Base-by-base conservation (phyloP, 2,888 invertebrate species). In the Tinea semifulvella region DNA sequence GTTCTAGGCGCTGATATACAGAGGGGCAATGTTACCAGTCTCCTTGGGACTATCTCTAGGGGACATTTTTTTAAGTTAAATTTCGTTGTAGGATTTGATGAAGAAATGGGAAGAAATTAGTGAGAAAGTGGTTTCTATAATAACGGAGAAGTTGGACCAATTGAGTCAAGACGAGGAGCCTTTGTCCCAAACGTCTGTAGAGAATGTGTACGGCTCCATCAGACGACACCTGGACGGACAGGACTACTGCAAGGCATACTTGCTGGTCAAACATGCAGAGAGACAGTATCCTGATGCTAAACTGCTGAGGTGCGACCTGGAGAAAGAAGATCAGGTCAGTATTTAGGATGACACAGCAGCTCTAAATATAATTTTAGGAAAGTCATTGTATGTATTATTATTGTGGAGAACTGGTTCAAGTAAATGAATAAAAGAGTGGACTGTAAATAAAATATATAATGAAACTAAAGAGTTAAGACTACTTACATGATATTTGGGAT, bases 31-130 rank as follows among this genome's bases (percentile, higher is more conserved):
- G n/a, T n/a, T n/a, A n/a, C n/a, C n/a, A n/a, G n/a, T n/a, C n/a
- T n/a, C n/a, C n/a, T n/a, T n/a, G n/a, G n/a, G n/a, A n/a, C n/a
- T n/a, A n/a, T n/a, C n/a, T n/a, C n/a, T n/a, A n/a, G n/a, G n/a
- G n/a, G n/a, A n/a, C n/a, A n/a, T n/a, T n/a, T n/a, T n/a, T n/a
- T n/a, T n/a, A n/a, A n/a, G n/a, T n/a, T n/a, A n/a, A n/a, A n/a
- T n/a, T n/a, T n/a, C n/a, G n/a, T n/a, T n/a, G n/a, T n/a, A n/a
- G 36, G 81, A 61, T 45, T 75, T 63, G 46, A 64, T 60, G 52
- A 83, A 60, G 50, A 82, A 69, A 52, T 89, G 82, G 85, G 72
- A 64, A 44, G 72, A 61, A 61, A 85, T 81, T 8, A 77, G 85
- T 19, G 68, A 72, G 39, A 76, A 84, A 17, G 65, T 85, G 0